These are phyloP conservation scores for Microplitis mediator DNA, from an alignment of 1,140 invertebrate species.

Conservation along the genomic window DNA sequence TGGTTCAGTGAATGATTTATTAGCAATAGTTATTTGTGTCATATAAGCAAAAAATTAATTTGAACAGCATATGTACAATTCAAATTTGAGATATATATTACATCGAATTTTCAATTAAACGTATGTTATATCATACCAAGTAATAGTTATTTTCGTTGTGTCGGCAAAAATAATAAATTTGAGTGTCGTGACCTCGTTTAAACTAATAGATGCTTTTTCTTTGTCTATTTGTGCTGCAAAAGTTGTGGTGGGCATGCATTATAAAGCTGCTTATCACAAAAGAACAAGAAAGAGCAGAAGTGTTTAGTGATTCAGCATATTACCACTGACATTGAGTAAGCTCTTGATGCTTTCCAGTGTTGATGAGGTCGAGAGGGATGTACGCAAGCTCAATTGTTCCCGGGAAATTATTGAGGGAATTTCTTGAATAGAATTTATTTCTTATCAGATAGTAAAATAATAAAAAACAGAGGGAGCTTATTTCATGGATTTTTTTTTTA, in stretches of 20 bases:
- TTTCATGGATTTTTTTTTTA: too few relatives aligned
- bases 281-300: neutral
- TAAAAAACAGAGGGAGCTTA: too few relatives aligned
- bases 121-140: too few relatives aligned
- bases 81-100: too few relatives aligned
- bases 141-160: too few relatives aligned
- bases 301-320: constrained; percentile 2
- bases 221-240: too few relatives aligned
- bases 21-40: too few relatives aligned
- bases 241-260: neutral
- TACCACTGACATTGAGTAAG: neutral
- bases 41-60: too few relatives aligned
- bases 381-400: neutral
- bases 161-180: too few relatives aligned
- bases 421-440: neutral
- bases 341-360: neutral
- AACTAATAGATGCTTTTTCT: neutral
- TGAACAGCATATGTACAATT: too few relatives aligned
- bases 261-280: neutral
- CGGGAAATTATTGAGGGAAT: neutral
- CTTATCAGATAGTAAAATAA: neutral
- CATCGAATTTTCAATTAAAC: too few relatives aligned
- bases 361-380: neutral
- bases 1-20: too few relatives aligned
- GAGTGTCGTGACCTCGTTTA: neutral